Evolutionary conservation across 2,797 vertebrate genomes (phyloP), one percentile per base, ranked within the genome.

Genomic region (Botia kubotai): DNA sequence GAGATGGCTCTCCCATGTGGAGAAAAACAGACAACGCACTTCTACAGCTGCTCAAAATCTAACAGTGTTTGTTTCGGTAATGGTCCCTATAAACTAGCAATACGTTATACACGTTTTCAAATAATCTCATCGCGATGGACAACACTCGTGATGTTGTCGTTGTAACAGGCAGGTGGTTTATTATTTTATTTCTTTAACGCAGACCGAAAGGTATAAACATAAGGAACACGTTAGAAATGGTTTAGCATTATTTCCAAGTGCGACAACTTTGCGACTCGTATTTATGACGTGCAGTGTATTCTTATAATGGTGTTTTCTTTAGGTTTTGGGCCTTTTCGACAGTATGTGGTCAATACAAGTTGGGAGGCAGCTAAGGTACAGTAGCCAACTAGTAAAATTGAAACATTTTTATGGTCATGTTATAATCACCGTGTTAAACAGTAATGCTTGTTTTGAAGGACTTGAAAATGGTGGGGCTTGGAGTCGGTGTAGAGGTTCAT

Each of bases 251-350:
- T 46, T 46, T 46, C 10, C 2, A 5, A 43, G 1, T 43, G 3
- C 6, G 39, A 43, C 8, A 43, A 26, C 23, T 26, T 26, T 26
- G 23, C 23, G 23, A 43, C 39, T 7, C 1, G 39, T 8, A 43
- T 43, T 43, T 8, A 8, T 43, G 39, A 6, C 39, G 8, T 14
- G 10, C 1, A 52, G 48, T 52, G 23, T 52, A 14, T 52, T 52
- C 6, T 43, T 1, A 43, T 8, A 43, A 7, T 14, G 19, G 17
- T 52, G 1, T 2, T 78, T 57, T 80, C 58, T 81, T 53, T 82
- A 97, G 95, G 95, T 65, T 97, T 98, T 82, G 95, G 95, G 70
- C 94, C 96, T 23, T 97, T 96, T 83, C 89, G 92, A 84, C 92
- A 96, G 78, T 89, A 95, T 79, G 76, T 96, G 55, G 86, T 91